Evolutionary conservation across 2,888 invertebrate species (phyloP), one percentile per base, ranked within the genome.

Genomic region (Margaritifera margaritifera): DNA sequence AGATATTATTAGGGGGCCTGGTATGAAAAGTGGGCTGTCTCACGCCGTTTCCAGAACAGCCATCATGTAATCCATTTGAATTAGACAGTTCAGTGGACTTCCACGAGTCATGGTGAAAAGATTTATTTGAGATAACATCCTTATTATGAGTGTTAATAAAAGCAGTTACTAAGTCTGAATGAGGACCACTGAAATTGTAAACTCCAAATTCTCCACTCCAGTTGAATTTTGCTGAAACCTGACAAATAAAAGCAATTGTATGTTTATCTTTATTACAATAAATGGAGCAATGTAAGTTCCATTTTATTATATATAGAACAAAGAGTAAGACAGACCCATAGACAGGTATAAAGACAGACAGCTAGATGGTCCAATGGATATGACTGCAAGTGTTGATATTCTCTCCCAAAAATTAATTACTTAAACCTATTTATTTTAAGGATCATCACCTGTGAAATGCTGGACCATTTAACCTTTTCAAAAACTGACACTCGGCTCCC

Each of bases 191-290:
- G 69, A 75, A 87, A 53, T 68, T 70, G 4, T 75, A 69, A 15
- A 75, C 77, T 20, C 83, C 83, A 56, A 78, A 66, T 72, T 79
- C 75, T 6, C 88, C 89, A 6, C 89, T 79, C 88, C 88, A 89
- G 79, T 82, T 89, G 6, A 89, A 79, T 6, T 86, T 86, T 54
- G 88, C 82, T 5, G 86, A 86, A 60, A 89, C 89, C 89, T 89
- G 83, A 20, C 79, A 79, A 57, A n/a, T n/a, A n/a, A n/a, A n/a
- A n/a, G n/a, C 42, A 42, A 42, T 15, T 15, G 2, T 42, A 42
- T 15, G 15, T 3, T 42, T 4, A 31, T 31, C 8, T 31, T 8
- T 31, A 31, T 31, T 31, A 31, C 8, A 42, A 42, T 15, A 42
- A 42, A 42, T 15, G 15, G 11, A 42, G 42, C 15, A 42, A 42